phyloP scores from a whole-genome alignment of 2,888 invertebrate genomes.

The Ectemnius cavifrons region DNA sequence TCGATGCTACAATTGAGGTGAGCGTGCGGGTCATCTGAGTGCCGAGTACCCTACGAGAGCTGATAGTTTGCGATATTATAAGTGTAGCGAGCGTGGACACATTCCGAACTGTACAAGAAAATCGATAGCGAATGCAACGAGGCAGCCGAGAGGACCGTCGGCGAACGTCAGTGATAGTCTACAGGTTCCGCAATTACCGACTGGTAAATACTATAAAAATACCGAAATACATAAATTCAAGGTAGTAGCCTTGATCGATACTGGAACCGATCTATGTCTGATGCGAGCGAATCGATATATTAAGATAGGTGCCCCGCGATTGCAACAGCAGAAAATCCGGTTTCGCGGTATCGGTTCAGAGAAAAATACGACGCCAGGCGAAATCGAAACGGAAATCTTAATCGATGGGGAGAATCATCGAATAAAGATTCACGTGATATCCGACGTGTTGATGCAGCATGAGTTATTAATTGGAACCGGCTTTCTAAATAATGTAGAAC shows the following conservation, averaged over 20 bases:
- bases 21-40: not conserved
- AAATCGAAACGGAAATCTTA: not conserved
- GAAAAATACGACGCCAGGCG: constrained; percentile 12
- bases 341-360: constrained; percentile 21
- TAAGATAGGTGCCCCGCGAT: constrained; percentile 1
- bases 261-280: not conserved
- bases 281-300: constrained; percentile 22
- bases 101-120: constrained; percentile 11
- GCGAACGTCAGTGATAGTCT: not conserved
- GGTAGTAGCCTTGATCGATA: constrained; percentile 16
- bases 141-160: too few species aligned
- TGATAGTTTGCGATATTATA: not conserved
- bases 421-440: not conserved
- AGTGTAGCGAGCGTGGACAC: constrained; percentile 10
- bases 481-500: not conserved
- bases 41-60: constrained; percentile 3
- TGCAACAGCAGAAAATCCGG: not conserved
- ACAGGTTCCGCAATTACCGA: not conserved
- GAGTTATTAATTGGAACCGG: constrained; percentile 18
- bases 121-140: not conserved
- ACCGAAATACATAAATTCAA: not conserved
- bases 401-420: constrained; percentile 15
- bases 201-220: constrained; percentile 4
- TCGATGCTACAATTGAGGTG: not conserved
- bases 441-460: not conserved